These are phyloP conservation scores for Rotaria macrura DNA, from an alignment of 2,888 invertebrate species.

Conservation along the genomic window DNA sequence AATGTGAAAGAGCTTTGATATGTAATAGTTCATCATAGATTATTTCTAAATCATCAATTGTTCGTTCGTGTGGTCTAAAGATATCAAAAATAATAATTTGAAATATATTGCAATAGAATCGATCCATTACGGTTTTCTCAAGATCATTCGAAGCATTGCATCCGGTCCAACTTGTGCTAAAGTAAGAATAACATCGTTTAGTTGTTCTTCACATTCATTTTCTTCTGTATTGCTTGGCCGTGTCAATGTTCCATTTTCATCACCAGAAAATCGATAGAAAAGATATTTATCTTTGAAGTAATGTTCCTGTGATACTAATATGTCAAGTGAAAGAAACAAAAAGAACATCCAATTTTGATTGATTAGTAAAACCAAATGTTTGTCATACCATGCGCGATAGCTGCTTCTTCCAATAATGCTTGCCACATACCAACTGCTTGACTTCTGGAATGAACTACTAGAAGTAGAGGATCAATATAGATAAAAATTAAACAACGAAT, in stretches of 20 bases:
- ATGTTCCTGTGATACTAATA: conserved; percentile 64
- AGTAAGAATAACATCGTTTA: conserved; percentile 54
- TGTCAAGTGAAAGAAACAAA: conserved; percentile 32
- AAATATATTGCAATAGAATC: neutral
- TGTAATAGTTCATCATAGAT: conserved; percentile 72
- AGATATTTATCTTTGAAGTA: conserved; percentile 72
- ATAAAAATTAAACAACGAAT: conserved; percentile 25
- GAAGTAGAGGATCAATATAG: too few species aligned
- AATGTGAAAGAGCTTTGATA: conserved; percentile 67
- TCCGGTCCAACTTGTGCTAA: conserved; percentile 66
- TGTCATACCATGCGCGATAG: conserved; percentile 62
- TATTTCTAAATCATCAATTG: conserved; percentile 66
- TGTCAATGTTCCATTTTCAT: neutral
- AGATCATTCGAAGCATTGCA: conserved; percentile 66
- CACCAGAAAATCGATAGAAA: conserved; percentile 66
- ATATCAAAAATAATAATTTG: neutral
- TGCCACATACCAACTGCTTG: conserved; percentile 75
- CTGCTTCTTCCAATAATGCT: conserved; percentile 66
- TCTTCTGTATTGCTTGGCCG: neutral
- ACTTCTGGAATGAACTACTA: conserved; percentile 57
- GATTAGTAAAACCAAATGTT: neutral
- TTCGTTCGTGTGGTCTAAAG: conserved; percentile 63
- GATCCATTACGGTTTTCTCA: conserved; percentile 62
- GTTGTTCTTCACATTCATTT: conserved; percentile 54
- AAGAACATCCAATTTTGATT: neutral